A percentile compares a stretch with the other conserved stretches of the same genome.
phyloP scores from a whole-genome alignment of 1,140 invertebrate genomes.

The Listronotus oregonensis region DNA sequence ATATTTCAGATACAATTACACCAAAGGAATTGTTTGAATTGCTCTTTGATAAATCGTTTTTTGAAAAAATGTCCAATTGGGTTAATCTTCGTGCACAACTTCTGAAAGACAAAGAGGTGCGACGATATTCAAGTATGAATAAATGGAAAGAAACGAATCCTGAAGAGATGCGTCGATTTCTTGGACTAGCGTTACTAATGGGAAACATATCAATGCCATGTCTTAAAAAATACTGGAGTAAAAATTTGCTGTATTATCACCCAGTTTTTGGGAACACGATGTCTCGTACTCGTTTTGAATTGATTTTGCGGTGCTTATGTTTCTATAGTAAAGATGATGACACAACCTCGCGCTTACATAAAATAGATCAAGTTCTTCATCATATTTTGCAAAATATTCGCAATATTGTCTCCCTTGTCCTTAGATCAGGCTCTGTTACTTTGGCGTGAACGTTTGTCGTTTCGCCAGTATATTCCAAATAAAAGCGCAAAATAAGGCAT shows the following conservation, averaged over 20 bases:
- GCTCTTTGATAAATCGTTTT: too few species aligned
- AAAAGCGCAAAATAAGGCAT: slow-evolving; percentile 50
- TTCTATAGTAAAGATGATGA: slow-evolving; percentile 11
- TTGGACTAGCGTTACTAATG: slow-evolving; percentile 1
- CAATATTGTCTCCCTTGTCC: slow-evolving; percentile 38
- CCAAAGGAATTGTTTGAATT: too few species aligned
- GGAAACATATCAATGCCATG: slow-evolving; percentile 7
- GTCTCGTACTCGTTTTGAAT: slow-evolving; percentile 23
- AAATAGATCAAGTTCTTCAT: slow-evolving; percentile 11
- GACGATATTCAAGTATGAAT: too few species aligned
- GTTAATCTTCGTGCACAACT: too few species aligned
- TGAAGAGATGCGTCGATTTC: too few species aligned
- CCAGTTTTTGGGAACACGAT: slow-evolving; percentile 10
- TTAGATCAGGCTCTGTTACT: slow-evolving; percentile 49
- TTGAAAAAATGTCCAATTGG: too few species aligned
- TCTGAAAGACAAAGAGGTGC: too few species aligned
- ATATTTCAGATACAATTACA: too few species aligned
- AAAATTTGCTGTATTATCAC: slow-evolving; percentile 12
- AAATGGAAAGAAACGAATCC: too few species aligned
- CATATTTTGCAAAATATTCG: slow-evolving; percentile 30
- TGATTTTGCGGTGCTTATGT: slow-evolving; percentile 16
- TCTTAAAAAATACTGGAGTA: slow-evolving; percentile 12
- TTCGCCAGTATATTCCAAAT: slow-evolving; percentile 46
- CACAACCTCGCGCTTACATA: slow-evolving; percentile 3
- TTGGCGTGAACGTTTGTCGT: slow-evolving; percentile 46